phyloP scores from a whole-genome alignment of 2,113 vertebrate species.

The Lepus europaeus region DNA sequence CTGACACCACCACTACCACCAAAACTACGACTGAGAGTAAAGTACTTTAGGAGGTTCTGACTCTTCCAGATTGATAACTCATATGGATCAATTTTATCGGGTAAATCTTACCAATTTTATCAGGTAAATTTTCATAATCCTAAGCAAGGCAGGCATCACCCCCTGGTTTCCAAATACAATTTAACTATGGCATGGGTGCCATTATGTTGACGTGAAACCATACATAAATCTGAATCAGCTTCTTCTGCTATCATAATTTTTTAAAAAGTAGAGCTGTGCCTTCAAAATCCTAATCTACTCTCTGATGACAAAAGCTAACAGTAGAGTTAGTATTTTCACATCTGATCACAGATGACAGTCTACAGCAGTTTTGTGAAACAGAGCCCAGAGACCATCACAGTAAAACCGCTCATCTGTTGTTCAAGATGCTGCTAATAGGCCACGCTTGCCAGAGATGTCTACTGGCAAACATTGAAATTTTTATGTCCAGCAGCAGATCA shows the following conservation, averaged over 20 bases:
- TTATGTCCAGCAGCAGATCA: not conserved
- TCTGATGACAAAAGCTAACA: not conserved
- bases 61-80: not conserved
- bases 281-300: slow-evolving; percentile 6
- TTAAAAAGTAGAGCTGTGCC: not conserved
- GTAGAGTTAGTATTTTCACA: not conserved
- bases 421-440: not conserved
- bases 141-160: not conserved
- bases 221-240: not conserved
- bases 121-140: not conserved
- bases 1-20: not conserved
- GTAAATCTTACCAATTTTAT: not conserved
- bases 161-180: not conserved
- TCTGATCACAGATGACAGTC: not conserved
- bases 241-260: not conserved
- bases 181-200: not conserved
- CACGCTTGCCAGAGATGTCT: not conserved
- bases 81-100: not conserved
- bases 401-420: not conserved
- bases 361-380: not conserved
- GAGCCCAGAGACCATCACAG: not conserved
- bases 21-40: not conserved
- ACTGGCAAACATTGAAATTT: not conserved
- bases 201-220: slow-evolving; percentile 48
- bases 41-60: not conserved